A percentile compares a stretch with the other conserved stretches of the same genome.
Evolutionary conservation across 2,888 invertebrate species (phyloP).

Genomic region (Leptinotarsa peninsularis): DNA sequence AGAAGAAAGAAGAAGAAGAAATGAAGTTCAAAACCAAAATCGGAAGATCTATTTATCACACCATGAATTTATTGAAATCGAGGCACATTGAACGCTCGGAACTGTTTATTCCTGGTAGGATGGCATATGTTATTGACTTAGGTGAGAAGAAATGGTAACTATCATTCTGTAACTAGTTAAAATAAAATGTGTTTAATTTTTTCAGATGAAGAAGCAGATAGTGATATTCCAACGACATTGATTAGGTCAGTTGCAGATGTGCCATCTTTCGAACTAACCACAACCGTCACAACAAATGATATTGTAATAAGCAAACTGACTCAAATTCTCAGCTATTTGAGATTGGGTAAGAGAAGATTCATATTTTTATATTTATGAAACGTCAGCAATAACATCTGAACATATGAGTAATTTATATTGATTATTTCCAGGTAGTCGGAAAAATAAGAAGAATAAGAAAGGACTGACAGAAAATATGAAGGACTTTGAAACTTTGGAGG

Average conservation of each 20-base stretch:
- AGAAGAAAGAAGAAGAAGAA: constrained; percentile 77
- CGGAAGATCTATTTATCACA: constrained; percentile 81
- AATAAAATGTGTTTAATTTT: constrained; percentile 12
- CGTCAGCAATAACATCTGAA: too few relatives aligned
- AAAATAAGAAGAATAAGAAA: constrained; percentile 77
- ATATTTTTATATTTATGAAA: background rate
- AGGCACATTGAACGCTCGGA: constrained; percentile 87
- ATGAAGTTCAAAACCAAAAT: constrained; percentile 86
- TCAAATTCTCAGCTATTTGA: constrained; percentile 94
- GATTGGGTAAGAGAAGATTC: constrained; percentile 72
- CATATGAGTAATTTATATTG: background rate
- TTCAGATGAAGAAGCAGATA: constrained; percentile 81
- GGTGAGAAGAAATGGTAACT: constrained; percentile 47
- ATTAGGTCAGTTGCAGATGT: constrained; percentile 92
- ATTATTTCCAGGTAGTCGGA: constrained; percentile 66
- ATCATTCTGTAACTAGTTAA: background rate
- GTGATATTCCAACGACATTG: constrained; percentile 95
- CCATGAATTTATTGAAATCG: constrained; percentile 76
- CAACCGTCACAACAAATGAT: constrained; percentile 81
- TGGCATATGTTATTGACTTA: constrained; percentile 98
- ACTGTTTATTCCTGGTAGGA: constrained; percentile 92
- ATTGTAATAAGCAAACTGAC: constrained; percentile 96
- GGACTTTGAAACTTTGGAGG: constrained; percentile 55
- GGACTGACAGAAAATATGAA: constrained; percentile 60
- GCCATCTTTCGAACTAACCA: constrained; percentile 74